phyloP scores from a whole-genome alignment of 1,140 invertebrate genomes.

The Brachionus koreanus region DNA sequence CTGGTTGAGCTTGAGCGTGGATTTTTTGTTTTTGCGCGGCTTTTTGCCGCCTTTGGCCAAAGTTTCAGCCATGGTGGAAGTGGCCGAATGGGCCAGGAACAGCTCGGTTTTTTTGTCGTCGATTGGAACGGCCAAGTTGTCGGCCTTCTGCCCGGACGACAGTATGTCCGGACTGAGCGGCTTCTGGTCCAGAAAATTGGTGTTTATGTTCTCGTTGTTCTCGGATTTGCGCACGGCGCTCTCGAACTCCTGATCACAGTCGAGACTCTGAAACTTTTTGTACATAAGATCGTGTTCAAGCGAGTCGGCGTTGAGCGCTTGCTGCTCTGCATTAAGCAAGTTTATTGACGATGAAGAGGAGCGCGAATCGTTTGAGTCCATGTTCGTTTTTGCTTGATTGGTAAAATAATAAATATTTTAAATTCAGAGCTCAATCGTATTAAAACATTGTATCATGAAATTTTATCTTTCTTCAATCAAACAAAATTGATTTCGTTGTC shows the following conservation, averaged over 20 bases:
- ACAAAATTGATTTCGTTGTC: not conserved
- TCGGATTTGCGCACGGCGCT: not conserved
- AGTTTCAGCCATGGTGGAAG: not conserved
- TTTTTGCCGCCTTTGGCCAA: not conserved
- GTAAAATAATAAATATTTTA: not conserved
- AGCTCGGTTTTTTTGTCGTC: not conserved
- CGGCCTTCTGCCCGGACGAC: not conserved
- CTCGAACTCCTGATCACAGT: slow-evolving; percentile 18
- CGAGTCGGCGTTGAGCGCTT: not conserved
- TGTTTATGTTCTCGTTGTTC: slow-evolving; percentile 27
- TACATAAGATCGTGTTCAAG: not conserved
- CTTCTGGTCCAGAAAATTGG: not conserved
- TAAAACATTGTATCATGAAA: slow-evolving; percentile 21
- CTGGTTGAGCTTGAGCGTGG: not conserved
- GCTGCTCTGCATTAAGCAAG: not conserved
- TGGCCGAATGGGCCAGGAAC: not conserved
- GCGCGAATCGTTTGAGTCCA: not conserved
- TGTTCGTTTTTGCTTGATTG: slow-evolving; percentile 6
- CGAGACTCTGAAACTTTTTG: slow-evolving; percentile 23
- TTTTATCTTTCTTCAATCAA: slow-evolving; percentile 27
- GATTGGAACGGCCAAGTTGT: not conserved
- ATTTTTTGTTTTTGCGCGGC: slow-evolving; percentile 7
- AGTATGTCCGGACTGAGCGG: not conserved
- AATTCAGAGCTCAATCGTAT: not conserved
- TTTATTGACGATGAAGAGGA: slow-evolving; percentile 3